Evolutionary conservation across 2,113 vertebrate species (phyloP), one percentile per base, ranked within the genome.

Genomic region (Nyctereutes procyonoides): DNA sequence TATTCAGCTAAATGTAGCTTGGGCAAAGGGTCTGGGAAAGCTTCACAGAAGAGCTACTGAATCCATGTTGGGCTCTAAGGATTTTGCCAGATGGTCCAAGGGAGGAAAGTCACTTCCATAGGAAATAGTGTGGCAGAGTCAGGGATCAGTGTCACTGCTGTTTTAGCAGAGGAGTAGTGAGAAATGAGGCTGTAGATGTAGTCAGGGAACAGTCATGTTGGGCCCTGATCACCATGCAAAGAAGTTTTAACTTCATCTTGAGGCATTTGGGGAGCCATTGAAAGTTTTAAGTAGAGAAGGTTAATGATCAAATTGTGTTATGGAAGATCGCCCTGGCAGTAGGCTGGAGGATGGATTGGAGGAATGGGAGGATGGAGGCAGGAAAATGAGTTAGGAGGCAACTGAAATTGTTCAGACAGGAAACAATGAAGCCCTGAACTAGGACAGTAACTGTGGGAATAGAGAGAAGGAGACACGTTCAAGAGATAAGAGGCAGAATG

Each of bases 381-480:
- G 77, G 88, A 81, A 98, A 97, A 96, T 98, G 95, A 98, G 58
- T 98, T 98, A 97, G 90, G 94, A 93, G 95, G 38, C 88, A 96
- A 95, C 88, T 85, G 85, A 93, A 98, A 97, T 96, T 93, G 71
- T 97, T 96, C 73, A 95, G 85, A 86, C 93, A 97, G 90, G 97
- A 97, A 97, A 96, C 97, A 97, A 92, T 96, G 95, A 93, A 98
- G 65, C 69, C 35, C 35, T 90, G 94, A 97, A 98, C 90, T 98
- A 98, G 97, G 96, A 96, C 96, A 97, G 6, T 94, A 91, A 98
- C 97, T 93, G 20, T 97, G 97, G 97, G 96, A 98, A 97, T 97
- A 97, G 65, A 76, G 43, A 92, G 76, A 92, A 93, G 69, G 90
- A 97, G 95, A 97, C 56, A 30, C n/a, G 6, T 85, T 97, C 32